Evolutionary conservation across 2,113 vertebrate species (phyloP).

Genomic region (Columbina picui): DNA sequence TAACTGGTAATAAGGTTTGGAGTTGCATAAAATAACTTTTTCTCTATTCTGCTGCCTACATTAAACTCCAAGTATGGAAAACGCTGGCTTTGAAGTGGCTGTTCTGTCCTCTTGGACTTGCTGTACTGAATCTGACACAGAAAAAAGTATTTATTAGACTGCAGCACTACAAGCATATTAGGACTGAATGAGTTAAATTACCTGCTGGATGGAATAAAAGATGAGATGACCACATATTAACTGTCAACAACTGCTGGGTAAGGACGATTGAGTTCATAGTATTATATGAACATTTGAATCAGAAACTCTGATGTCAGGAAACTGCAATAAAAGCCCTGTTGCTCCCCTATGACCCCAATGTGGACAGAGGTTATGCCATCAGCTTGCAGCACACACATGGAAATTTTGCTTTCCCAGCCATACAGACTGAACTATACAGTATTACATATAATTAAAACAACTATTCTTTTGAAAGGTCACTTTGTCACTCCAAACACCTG

Average conservation of each 20-base stretch:
- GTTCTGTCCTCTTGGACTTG: background rate
- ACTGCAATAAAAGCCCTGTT: background rate
- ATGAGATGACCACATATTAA: background rate
- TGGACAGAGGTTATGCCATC: background rate
- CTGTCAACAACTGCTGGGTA: background rate
- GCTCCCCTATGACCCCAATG: background rate
- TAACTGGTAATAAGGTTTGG: background rate
- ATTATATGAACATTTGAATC: background rate
- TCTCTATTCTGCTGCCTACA: background rate
- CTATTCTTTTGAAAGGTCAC: background rate
- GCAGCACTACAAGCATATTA: background rate
- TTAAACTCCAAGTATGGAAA: background rate
- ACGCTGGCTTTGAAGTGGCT: background rate
- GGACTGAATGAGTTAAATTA: background rate
- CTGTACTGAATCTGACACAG: background rate
- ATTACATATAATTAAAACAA: background rate
- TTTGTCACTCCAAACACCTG: background rate
- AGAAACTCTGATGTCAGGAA: background rate
- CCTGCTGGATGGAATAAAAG: background rate
- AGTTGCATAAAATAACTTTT: background rate
- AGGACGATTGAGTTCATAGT: background rate
- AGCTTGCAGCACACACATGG: background rate
- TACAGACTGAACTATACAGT: background rate
- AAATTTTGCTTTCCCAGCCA: background rate
- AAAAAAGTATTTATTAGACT: background rate